phyloP scores from a whole-genome alignment of 2,113 vertebrate species.

The Gymnobelideus leadbeateri region DNA sequence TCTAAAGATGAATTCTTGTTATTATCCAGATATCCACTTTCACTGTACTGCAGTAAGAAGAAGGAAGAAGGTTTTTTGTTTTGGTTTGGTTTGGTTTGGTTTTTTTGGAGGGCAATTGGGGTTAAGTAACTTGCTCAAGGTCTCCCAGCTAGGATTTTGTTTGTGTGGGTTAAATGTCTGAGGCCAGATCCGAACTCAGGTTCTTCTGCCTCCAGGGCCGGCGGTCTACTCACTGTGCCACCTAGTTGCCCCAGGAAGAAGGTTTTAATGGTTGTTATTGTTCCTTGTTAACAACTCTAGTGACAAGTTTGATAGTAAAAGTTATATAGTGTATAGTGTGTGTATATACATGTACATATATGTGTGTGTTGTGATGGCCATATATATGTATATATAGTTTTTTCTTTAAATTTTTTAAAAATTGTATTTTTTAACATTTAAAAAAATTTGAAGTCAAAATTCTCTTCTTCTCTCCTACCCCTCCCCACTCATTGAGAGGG shows the following conservation, averaged over 20 bases:
- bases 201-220: too few relatives aligned
- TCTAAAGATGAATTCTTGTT: background rate
- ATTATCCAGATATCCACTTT: background rate
- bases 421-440: background rate
- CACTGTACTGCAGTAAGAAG: background rate
- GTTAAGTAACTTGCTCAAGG: too few relatives aligned
- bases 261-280: conserved; percentile 20
- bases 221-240: too few relatives aligned
- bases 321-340: background rate
- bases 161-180: too few relatives aligned
- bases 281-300: conserved; percentile 16
- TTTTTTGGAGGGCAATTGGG: too few relatives aligned
- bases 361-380: background rate
- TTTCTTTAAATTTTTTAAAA: background rate
- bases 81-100: too few relatives aligned
- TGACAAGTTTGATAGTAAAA: background rate
- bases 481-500: background rate
- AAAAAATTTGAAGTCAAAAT: background rate
- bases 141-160: too few relatives aligned
- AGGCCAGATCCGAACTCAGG: too few relatives aligned
- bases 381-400: background rate
- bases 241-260: too few relatives aligned
- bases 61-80: conserved; percentile 28
- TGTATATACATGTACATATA: background rate
- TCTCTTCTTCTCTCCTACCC: background rate